Evolutionary conservation across 2,888 invertebrate species (phyloP), one percentile per base, ranked within the genome.

Genomic region (Campoplex nolae): DNA sequence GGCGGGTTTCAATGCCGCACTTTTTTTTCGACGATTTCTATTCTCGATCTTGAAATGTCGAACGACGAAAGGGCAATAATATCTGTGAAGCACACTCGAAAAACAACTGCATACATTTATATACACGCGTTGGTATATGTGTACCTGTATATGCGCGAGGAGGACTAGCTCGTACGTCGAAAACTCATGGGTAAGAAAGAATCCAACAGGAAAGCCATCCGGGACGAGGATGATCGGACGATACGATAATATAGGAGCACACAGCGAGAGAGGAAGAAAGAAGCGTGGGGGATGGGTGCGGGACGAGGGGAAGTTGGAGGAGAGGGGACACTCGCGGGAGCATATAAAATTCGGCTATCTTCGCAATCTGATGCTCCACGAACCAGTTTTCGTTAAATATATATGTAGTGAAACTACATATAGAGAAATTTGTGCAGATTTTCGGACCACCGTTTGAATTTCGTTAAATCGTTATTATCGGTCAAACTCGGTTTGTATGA

Each of bases 281-380:
- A 73, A 76, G 89, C 11, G 71, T 42, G 74, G 51, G 18, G 38
- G 38, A 89, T 88, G 42, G 38, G 56, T 38, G n/a, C n/a, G 11
- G 35, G 35, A 38, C 38, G 38, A 62, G 71, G 62, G 58, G 35
- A 71, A 56, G 84, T 71, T 51, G 9, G 48, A 18, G 48, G 73
- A 32, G 65, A 54, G 45, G 79, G 71, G 58, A 71, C 67, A 38
- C 38, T 38, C 38, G 67, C 74, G 80, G 81, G 90, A 88, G 90
- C 92, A 92, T 93, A 93, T 93, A 93, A 93, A 93, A 92, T 92
- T 92, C 91, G 88, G 88, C 90, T 93, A 93, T 93, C 93, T 93
- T 93, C 89, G 93, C 93, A 92, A 93, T 93, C 93, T 93, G 93
- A 93, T 92, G 93, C 93, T 92, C 91, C 91, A 91, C 93, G 93